Evolutionary conservation across 2,797 vertebrate species (phyloP).

Genomic region (Myripristis murdjan): DNA sequence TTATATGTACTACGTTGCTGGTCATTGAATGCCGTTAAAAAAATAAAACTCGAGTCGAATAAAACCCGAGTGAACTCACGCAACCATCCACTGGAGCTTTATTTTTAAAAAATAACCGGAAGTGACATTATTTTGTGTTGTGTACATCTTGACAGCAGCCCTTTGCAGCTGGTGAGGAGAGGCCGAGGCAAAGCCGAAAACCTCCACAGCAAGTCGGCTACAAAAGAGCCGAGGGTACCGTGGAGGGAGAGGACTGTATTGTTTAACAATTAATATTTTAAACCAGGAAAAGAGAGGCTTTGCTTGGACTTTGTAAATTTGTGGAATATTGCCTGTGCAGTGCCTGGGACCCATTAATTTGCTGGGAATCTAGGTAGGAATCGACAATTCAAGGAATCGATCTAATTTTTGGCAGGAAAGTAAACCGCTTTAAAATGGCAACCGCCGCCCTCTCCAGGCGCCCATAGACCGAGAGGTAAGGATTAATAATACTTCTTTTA

Average conservation of each 20-base stretch:
- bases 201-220: not conserved
- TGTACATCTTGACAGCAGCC: conserved; percentile 1
- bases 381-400: not conserved
- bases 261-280: conserved; percentile 10
- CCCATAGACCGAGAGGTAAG: conserved; percentile 54
- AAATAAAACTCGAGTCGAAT: too few species aligned
- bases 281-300: not conserved
- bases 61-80: too few species aligned
- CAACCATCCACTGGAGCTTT: too few species aligned
- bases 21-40: too few species aligned
- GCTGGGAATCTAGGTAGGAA: not conserved
- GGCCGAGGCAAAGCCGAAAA: conserved; percentile 21
- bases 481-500: too few species aligned
- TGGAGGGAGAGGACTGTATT: conserved; percentile 11
- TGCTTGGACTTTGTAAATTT: not conserved
- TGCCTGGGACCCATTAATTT: not conserved
- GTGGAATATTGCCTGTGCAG: not conserved
- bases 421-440: conserved; percentile 57
- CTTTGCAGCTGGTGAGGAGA: conserved; percentile 22
- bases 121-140: accelerated
- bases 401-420: conserved; percentile 41
- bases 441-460: conserved; percentile 41
- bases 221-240: not conserved
- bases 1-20: too few species aligned
- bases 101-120: conserved; percentile 19